Conservation (phyloP, 2,797 vertebrate genomes). For the Lemur catta region DNA sequence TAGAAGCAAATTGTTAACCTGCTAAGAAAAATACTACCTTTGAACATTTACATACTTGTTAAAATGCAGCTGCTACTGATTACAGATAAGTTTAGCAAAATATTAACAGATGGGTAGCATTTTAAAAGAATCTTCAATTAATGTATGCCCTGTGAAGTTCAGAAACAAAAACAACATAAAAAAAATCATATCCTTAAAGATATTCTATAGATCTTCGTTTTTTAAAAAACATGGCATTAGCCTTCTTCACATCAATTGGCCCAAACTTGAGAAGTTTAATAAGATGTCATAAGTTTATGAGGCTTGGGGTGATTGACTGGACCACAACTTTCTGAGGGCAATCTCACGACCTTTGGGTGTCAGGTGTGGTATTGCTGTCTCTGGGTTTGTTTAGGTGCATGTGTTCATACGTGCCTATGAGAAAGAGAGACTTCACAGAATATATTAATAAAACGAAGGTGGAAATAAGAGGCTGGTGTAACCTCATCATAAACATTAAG, state of each 20-base stretch:
- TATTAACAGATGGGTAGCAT: background rate
- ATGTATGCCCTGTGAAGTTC: background rate
- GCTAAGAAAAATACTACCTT: conserved; percentile 19
- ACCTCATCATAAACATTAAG: background rate
- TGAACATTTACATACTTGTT: background rate
- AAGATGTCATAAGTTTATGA: background rate
- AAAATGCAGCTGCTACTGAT: background rate
- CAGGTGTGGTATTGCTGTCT: background rate
- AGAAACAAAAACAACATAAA: background rate
- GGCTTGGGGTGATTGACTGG: background rate
- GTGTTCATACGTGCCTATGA: background rate
- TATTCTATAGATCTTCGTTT: background rate
- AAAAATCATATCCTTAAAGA: background rate
- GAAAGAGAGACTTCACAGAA: background rate
- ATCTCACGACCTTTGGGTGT: background rate
- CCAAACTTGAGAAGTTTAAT: background rate
- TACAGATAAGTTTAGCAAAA: background rate
- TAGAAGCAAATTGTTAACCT: background rate
- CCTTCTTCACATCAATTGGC: background rate
- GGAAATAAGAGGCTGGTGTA: background rate
- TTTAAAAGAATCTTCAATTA: conserved; percentile 1
- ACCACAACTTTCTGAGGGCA: background rate
- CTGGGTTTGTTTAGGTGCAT: background rate
- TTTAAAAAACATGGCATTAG: background rate
- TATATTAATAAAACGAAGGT: background rate